Percentiles rank a stretch among this genome's conserved stretches.
Evolutionary conservation across 2,113 vertebrate genomes (phyloP).

Genomic region (Pseudonaja textilis): DNA sequence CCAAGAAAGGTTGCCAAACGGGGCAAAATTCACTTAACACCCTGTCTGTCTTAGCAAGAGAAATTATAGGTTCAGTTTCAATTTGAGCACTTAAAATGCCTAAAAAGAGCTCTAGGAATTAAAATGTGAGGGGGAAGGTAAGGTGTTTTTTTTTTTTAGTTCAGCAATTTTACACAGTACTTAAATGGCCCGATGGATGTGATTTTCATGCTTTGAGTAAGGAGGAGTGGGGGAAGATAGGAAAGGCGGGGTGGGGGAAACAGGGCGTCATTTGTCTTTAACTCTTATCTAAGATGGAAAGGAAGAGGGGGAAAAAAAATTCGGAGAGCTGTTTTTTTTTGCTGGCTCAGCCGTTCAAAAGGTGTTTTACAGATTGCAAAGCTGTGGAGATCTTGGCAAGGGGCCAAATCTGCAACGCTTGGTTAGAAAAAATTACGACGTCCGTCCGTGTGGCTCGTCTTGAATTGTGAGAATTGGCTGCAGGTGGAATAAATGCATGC

Average conservation of each 20-base stretch:
- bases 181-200: rapidly evolving
- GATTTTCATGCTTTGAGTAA: slow-evolving; percentile 34
- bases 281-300: slow-evolving; percentile 55
- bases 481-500: background rate
- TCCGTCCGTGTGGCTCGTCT: slow-evolving; percentile 47
- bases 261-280: slow-evolving; percentile 20
- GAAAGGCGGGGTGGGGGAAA: background rate
- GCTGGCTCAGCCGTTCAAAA: slow-evolving; percentile 49
- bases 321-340: slow-evolving; percentile 6
- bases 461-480: slow-evolving; percentile 47
- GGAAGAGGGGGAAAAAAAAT: background rate
- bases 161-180: background rate
- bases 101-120: background rate
- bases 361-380: slow-evolving; percentile 8
- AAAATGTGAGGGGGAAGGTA: background rate
- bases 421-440: slow-evolving; percentile 55
- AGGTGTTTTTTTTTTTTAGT: rapidly evolving
- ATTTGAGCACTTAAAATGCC: background rate
- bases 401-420: slow-evolving; percentile 40
- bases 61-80: background rate
- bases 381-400: slow-evolving; percentile 24
- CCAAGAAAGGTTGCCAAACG: background rate
- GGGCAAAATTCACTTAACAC: background rate
- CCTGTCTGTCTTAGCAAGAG: background rate
- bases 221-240: background rate